phyloP scores from a whole-genome alignment of 2,888 invertebrate genomes.

The Atherix ibis region DNA sequence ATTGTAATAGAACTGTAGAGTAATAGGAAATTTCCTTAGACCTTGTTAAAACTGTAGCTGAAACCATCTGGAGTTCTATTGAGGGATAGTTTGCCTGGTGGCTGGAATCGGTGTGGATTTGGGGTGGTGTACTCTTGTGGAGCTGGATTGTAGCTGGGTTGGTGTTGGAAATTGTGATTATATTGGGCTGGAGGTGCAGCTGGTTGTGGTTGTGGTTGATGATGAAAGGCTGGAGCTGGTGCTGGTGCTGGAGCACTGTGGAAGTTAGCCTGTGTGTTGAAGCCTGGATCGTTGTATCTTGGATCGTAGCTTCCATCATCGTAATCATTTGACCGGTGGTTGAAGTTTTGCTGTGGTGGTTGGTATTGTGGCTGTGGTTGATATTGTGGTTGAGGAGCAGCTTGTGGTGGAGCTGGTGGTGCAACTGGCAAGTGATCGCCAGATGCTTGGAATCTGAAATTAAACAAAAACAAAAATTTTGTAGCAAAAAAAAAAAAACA shows the following conservation, averaged over 20 bases:
- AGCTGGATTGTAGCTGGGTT: constrained; percentile 22
- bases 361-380: constrained; percentile 35
- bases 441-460: constrained; percentile 48
- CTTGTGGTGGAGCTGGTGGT: constrained; percentile 37
- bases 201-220: constrained; percentile 24
- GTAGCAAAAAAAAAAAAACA: not conserved
- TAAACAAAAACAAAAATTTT: constrained; percentile 5
- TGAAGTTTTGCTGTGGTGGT: constrained; percentile 20
- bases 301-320: constrained; percentile 31
- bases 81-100: constrained; percentile 70
- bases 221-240: constrained; percentile 39
- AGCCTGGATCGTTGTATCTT: constrained; percentile 29
- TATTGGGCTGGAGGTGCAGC: constrained; percentile 29
- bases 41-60: constrained; percentile 69
- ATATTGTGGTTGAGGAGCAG: constrained; percentile 39
- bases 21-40: no score
- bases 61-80: constrained; percentile 80
- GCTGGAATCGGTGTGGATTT: constrained; percentile 59
- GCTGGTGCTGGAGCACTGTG: constrained; percentile 25
- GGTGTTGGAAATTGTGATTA: constrained; percentile 19
- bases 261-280: constrained; percentile 5
- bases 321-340: constrained; percentile 19
- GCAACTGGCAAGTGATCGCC: constrained; percentile 67
- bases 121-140: constrained; percentile 43
- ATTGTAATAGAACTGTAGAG: no score